Conservation (phyloP, 2,113 vertebrate species). For the Solenodon paradoxus region DNA sequence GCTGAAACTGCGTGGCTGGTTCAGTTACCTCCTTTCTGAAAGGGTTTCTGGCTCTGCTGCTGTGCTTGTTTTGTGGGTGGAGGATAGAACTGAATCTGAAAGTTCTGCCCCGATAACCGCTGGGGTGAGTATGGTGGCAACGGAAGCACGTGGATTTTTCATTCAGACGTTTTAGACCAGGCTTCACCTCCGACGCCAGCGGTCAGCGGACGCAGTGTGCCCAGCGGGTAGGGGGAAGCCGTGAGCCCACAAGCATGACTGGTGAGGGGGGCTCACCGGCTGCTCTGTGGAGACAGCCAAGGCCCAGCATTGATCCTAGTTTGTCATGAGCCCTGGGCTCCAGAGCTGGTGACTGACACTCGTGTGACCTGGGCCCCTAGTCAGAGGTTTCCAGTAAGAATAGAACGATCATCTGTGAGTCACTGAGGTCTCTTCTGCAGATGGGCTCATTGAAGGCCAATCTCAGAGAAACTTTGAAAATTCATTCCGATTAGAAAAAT, state of each 20-base stretch:
- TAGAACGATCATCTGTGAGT: not conserved
- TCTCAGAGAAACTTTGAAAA: not conserved
- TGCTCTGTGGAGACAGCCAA: not conserved
- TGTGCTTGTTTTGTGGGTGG: not conserved
- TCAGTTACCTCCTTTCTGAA: not conserved
- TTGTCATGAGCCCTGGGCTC: not conserved
- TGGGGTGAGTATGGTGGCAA: no score
- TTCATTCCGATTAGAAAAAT: not conserved
- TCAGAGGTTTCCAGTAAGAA: not conserved
- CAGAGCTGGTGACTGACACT: not conserved
- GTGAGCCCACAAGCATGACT: no score
- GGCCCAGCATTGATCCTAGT: no score
- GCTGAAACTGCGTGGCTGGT: not conserved
- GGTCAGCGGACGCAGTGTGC: not conserved
- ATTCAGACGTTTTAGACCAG: not conserved
- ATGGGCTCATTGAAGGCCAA: not conserved
- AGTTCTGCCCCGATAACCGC: not conserved
- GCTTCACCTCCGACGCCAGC: not conserved
- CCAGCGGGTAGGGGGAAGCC: fast-evolving
- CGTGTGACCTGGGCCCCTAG: not conserved
- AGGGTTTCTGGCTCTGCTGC: not conserved
- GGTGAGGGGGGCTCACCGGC: not conserved
- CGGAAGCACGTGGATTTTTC: not conserved
- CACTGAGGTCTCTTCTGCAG: not conserved
- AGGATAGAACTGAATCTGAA: not conserved